Conservation (phyloP, 2,888 invertebrate species). For the Ormyrus rosae region DNA sequence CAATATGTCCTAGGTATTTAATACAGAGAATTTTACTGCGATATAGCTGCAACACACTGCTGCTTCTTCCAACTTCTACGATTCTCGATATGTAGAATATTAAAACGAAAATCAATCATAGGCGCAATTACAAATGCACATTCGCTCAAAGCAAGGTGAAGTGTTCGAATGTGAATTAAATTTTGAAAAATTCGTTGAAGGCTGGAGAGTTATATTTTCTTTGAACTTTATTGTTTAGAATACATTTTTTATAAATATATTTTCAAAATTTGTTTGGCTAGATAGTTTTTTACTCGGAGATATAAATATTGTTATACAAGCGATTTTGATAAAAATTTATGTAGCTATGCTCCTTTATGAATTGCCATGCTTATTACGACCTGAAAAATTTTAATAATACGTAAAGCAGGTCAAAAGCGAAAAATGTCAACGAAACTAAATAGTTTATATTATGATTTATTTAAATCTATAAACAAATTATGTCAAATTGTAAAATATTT, state of each 20-base stretch:
- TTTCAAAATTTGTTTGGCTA: too few species aligned
- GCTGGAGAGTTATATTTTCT: not conserved
- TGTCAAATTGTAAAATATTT: too few species aligned
- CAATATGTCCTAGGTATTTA: conserved; percentile 43
- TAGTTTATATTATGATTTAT: too few species aligned
- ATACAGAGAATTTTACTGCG: conserved; percentile 20
- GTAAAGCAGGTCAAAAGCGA: too few species aligned
- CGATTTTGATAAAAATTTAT: too few species aligned
- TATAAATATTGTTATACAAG: too few species aligned
- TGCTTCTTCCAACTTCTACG: conserved; percentile 44
- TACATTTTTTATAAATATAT: not conserved
- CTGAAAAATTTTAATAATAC: too few species aligned
- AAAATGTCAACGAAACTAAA: too few species aligned
- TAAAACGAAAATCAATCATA: conserved; percentile 35
- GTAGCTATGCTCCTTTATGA: too few species aligned
- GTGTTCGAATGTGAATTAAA: conserved; percentile 39
- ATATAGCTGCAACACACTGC: conserved; percentile 20
- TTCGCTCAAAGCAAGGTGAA: conserved; percentile 34
- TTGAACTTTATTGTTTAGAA: not conserved
- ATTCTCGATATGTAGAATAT: conserved; percentile 39
- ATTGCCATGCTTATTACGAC: too few species aligned
- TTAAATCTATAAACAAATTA: too few species aligned
- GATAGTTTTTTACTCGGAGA: too few species aligned
- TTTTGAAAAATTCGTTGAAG: not conserved
- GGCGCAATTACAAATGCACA: conserved; percentile 29